A percentile compares a stretch with the other conserved stretches of the same genome.
phyloP scores from a whole-genome alignment of 2,888 invertebrate species.

The Pyrocoelia pectoralis region DNA sequence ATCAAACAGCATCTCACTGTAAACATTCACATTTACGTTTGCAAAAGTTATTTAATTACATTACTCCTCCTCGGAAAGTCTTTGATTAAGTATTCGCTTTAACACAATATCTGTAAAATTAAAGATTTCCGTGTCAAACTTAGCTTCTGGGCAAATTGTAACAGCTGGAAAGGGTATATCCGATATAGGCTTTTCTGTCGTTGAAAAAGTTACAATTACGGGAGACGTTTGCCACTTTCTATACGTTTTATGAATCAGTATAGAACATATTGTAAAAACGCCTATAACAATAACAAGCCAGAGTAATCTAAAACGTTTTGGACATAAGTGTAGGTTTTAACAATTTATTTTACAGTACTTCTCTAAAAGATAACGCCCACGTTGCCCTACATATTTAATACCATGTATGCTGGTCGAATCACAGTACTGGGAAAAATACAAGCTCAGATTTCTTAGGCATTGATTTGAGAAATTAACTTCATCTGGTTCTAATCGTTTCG shows the following conservation, averaged over 20 bases:
- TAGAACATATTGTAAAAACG: constrained; percentile 62
- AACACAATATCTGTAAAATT: constrained; percentile 62
- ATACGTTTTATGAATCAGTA: constrained; percentile 71
- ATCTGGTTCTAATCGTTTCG: background rate
- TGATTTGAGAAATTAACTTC: background rate
- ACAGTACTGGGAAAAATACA: constrained; percentile 18
- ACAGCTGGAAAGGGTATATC: constrained; percentile 64
- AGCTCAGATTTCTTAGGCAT: background rate
- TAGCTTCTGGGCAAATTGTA: constrained; percentile 65
- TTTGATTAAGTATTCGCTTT: background rate
- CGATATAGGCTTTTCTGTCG: constrained; percentile 75
- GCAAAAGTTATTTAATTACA: constrained; percentile 45
- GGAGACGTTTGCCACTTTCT: constrained; percentile 77
- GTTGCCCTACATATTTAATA: constrained; percentile 57
- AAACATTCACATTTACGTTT: background rate
- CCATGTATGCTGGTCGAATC: constrained; percentile 54
- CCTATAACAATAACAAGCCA: background rate
- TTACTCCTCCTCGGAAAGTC: constrained; percentile 45
- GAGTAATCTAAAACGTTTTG: constrained; percentile 1
- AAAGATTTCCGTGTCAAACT: constrained; percentile 65
- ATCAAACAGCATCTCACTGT: background rate
- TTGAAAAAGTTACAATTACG: constrained; percentile 79
- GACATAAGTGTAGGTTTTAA: background rate
- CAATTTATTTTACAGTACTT: constrained; percentile 29
- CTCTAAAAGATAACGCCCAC: constrained; percentile 53